phyloP scores from a whole-genome alignment of 2,888 invertebrate genomes.

The Strigamia maritima region DNA sequence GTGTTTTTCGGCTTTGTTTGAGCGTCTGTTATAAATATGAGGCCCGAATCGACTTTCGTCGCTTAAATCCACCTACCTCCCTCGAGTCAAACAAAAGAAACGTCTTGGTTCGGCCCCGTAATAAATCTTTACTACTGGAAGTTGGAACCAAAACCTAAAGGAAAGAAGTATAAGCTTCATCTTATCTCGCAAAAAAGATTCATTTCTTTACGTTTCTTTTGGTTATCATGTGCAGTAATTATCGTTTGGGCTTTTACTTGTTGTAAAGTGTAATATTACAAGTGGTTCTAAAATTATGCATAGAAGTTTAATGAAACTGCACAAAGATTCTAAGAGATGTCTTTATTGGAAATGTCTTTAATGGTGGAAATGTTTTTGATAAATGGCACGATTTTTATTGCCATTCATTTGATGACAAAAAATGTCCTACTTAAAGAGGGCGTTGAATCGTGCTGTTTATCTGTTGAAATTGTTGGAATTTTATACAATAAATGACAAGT shows the following conservation, averaged over 20 bases:
- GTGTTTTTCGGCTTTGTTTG: constrained; percentile 26
- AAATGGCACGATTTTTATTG: neutral
- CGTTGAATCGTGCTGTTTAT: neutral
- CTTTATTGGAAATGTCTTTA: no score
- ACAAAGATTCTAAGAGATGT: no score
- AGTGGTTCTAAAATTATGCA: no score
- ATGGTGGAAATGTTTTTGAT: no score
- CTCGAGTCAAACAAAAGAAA: constrained; percentile 27
- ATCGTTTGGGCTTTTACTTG: neutral
- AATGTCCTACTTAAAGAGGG: neutral
- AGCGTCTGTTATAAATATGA: constrained; percentile 1
- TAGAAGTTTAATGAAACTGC: no score
- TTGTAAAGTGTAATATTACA: no score
- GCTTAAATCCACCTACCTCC: constrained; percentile 17
- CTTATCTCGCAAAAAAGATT: neutral
- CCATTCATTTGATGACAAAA: neutral
- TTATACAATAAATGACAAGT: constrained; percentile 5
- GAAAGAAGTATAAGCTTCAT: neutral
- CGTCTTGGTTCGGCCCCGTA: constrained; percentile 8
- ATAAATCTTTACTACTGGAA: constrained; percentile 22
- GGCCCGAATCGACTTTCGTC: constrained; percentile 27
- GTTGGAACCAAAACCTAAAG: neutral
- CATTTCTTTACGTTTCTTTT: neutral
- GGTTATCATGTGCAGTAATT: neutral
- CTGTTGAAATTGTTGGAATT: neutral